Base-by-base conservation (phyloP, 2,113 vertebrate species). In the Silurus glanis region DNA sequence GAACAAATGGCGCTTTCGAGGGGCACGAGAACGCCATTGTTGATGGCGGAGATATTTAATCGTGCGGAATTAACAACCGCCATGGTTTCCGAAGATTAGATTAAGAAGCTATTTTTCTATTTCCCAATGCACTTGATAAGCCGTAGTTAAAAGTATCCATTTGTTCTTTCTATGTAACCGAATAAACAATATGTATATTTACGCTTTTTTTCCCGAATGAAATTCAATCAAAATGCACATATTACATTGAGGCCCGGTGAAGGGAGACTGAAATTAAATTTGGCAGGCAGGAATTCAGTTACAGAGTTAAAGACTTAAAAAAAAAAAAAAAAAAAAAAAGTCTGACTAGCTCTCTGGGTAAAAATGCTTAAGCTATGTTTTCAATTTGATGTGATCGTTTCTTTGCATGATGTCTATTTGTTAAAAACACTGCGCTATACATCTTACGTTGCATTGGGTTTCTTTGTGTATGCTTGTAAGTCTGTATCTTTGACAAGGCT, bases 151-250 rank as follows among this genome's bases (percentile, higher is more conserved):
- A 96, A 96, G 94, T 97, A 99, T 98, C 97, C 97, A 98, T 98
- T 98, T 97, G 97, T 96, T 96, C 95, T 94, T 91, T 93, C 94
- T 93, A 71, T 55, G 94, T 99, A 99, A 99, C 98, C 95, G 95
- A 97, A 98, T 99, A 99, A 99, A 97, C 95, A 96, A 97, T 98
- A 98, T 99, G 98, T 99, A 99, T 98, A 99, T 99, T 96, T 93
- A 97, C 96, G 97, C 97, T 97, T 97, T 97, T 97, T 95, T 95
- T 89, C 37, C 37, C 37, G 92, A 88, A 93, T 93, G 88, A 97
- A 99, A 99, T 99, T 96, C 93, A 97, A 99, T 99, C 97, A 98
- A 96, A 95, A 97, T 95, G 91, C 97, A 98, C 96, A 96, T 97
- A 97, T 97, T 96, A 95, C 97, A 96, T 97, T 94, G 97, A 93